Percentiles rank a stretch among this genome's conserved stretches.
These are phyloP conservation scores for Theristicus caerulescens DNA, from an alignment of 2,113 vertebrate genomes.

Conservation along the genomic window DNA sequence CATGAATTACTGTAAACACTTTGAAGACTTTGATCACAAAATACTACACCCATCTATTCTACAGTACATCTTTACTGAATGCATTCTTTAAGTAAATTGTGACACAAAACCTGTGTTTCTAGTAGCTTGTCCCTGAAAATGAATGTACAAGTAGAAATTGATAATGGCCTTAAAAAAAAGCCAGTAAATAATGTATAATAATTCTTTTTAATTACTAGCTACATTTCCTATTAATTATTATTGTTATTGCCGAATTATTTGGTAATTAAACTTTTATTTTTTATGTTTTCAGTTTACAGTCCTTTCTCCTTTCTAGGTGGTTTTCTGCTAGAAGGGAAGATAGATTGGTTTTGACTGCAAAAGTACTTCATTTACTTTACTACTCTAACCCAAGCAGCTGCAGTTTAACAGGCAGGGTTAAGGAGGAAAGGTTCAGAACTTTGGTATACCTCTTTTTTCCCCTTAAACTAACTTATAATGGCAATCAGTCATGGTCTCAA, in stretches of 20 bases:
- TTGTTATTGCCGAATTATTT: background rate
- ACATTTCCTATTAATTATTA: background rate
- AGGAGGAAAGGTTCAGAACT: background rate
- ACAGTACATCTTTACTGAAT: background rate
- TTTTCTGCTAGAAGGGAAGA: background rate
- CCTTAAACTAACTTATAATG: background rate
- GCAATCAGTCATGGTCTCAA: background rate
- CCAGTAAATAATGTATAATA: background rate
- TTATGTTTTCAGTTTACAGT: background rate
- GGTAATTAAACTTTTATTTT: background rate
- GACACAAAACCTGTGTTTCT: background rate
- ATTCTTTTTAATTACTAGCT: background rate
- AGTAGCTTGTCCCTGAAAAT: background rate
- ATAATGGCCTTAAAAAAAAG: background rate
- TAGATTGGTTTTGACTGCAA: background rate
- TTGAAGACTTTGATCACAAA: background rate
- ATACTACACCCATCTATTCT: background rate
- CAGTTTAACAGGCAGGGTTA: background rate
- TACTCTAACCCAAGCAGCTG: background rate
- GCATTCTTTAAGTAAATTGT: background rate
- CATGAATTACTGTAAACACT: background rate
- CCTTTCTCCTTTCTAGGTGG: background rate
- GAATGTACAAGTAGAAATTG: background rate
- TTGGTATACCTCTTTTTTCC: background rate
- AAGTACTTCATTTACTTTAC: background rate